Conservation (phyloP, 1,140 invertebrate species). For the Zaprionus africanus region DNA sequence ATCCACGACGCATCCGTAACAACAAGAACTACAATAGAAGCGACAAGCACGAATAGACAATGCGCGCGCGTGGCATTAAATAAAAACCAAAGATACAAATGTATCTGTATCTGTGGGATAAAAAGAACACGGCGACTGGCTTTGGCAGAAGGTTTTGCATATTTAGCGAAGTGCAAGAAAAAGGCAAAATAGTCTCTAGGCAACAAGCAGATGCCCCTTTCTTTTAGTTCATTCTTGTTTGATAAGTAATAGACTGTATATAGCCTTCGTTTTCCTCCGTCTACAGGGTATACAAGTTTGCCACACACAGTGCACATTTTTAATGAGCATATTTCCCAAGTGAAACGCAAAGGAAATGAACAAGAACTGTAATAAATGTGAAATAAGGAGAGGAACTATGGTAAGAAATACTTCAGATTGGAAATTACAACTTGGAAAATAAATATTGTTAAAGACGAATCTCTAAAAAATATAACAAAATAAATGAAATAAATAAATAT, state of each 20-base stretch:
- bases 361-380: constrained; percentile 19
- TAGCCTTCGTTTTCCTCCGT: no score
- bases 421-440: not conserved
- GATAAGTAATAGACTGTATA: not conserved
- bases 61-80: constrained; percentile 27
- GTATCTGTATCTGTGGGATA: not conserved
- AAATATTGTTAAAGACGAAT: not conserved
- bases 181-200: not conserved
- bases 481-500: not conserved
- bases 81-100: constrained; percentile 22
- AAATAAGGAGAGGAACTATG: constrained; percentile 8
- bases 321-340: constrained; percentile 73
- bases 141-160: constrained; percentile 41
- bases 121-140: constrained; percentile 48
- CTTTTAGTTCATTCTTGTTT: not conserved
- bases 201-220: not conserved
- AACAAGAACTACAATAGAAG: constrained; percentile 30
- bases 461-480: not conserved
- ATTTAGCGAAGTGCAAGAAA: not conserved
- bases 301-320: constrained; percentile 63
- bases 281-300: constrained; percentile 12
- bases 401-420: not conserved
- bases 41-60: constrained; percentile 47
- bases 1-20: constrained; percentile 29
- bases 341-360: constrained; percentile 55